A percentile compares a stretch with the other conserved stretches of the same genome.
These are phyloP conservation scores for Enteromius paludinosus DNA, from an alignment of 2,797 vertebrate species.

Conservation along the genomic window DNA sequence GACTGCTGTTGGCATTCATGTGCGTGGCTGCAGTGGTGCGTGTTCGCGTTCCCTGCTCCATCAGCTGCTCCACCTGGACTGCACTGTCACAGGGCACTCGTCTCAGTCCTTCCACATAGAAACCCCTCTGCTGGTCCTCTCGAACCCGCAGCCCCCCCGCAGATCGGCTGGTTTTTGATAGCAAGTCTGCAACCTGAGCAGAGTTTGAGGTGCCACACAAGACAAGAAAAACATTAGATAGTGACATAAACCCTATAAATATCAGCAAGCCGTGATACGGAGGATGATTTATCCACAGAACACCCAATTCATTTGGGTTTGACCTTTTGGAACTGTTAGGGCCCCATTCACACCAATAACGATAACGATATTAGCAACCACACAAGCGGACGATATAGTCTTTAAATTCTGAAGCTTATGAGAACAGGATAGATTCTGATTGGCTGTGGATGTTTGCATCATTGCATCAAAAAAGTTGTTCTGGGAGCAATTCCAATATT, in stretches of 20 bases:
- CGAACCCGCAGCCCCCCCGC: slow-evolving; percentile 82
- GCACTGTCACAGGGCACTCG: slow-evolving; percentile 85
- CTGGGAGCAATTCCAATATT: too few species aligned
- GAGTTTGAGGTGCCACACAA: background rate
- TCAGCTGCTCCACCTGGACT: slow-evolving; percentile 82
- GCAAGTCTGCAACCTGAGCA: slow-evolving; percentile 84
- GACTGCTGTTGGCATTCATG: slow-evolving; percentile 89
- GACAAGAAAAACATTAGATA: background rate
- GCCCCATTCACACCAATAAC: too few species aligned
- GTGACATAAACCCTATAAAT: background rate
- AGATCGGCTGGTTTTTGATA: slow-evolving; percentile 75
- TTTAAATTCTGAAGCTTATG: too few species aligned
- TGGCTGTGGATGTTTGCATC: too few species aligned
- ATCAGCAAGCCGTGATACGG: background rate
- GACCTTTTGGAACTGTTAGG: background rate
- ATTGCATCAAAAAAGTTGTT: too few species aligned
- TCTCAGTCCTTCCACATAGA: slow-evolving; percentile 87
- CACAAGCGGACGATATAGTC: too few species aligned
- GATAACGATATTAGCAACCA: too few species aligned
- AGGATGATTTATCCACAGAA: background rate
- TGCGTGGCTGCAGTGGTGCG: slow-evolving; percentile 86
- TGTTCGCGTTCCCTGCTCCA: slow-evolving; percentile 86
- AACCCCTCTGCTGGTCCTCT: slow-evolving; percentile 86
- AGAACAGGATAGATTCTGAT: too few species aligned
- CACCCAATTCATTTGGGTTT: too few species aligned